A percentile compares a stretch with the other conserved stretches of the same genome.
These are phyloP conservation scores for Orchesella flavescens DNA, from an alignment of 2,888 invertebrate genomes.

Conservation along the genomic window DNA sequence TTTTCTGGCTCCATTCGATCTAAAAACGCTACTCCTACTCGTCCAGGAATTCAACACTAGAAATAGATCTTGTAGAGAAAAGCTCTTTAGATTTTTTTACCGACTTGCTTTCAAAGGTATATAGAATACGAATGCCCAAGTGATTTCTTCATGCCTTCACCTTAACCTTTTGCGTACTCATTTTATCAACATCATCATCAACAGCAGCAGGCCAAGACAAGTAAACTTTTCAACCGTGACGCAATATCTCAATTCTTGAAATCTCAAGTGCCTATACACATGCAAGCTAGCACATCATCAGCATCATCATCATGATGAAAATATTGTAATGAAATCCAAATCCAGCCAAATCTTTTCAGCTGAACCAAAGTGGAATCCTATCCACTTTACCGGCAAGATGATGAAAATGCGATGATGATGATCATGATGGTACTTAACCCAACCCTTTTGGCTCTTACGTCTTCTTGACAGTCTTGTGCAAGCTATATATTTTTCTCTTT, in stretches of 20 bases:
- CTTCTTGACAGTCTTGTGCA: slow-evolving; percentile 10
- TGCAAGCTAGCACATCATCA: slow-evolving; percentile 20
- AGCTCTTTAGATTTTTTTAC: too few relatives aligned
- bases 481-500: neutral
- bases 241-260: slow-evolving; percentile 39
- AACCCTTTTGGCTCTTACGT: slow-evolving; percentile 25
- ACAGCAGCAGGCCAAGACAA: neutral
- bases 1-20: neutral
- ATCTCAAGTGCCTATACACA: slow-evolving; percentile 17
- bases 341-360: neutral
- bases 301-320: neutral
- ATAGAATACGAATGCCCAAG: too few relatives aligned
- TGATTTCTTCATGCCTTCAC: slow-evolving; percentile 4
- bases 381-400: neutral
- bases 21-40: slow-evolving; percentile 11
- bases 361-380: neutral
- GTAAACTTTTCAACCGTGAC: slow-evolving; percentile 40
- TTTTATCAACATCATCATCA: neutral
- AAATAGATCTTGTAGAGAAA: slow-evolving; percentile 2
- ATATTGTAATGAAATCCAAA: neutral
- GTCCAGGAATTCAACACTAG: slow-evolving; percentile 11
- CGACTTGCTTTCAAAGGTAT: too few relatives aligned
- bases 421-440: slow-evolving; percentile 31
- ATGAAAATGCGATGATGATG: neutral
- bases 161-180: slow-evolving; percentile 13